These are phyloP conservation scores for Triplophysa rosa DNA, from an alignment of 2,113 vertebrate species.

Conservation along the genomic window DNA sequence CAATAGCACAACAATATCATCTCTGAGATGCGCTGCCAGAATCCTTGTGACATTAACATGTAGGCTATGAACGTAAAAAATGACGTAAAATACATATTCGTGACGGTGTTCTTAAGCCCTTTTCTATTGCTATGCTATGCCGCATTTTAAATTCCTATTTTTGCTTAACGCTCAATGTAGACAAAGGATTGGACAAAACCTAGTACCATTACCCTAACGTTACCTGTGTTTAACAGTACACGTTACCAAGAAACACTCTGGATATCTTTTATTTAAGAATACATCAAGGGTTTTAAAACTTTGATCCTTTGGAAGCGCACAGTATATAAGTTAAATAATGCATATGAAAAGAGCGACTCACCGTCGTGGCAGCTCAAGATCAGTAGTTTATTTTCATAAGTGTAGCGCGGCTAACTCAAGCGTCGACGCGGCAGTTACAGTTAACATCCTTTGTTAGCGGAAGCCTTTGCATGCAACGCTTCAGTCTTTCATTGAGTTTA, in stretches of 20 bases:
- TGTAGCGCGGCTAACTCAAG: not conserved
- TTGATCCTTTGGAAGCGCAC: not conserved
- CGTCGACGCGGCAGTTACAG: not conserved
- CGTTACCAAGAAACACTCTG: not conserved
- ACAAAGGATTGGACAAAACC: constrained; percentile 10
- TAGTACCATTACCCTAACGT: not conserved
- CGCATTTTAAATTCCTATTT: not conserved
- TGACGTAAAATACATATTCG: not conserved
- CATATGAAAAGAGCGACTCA: not conserved
- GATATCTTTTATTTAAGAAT: not conserved
- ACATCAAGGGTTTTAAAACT: not conserved
- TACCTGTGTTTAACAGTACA: not conserved
- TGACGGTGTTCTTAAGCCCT: not conserved
- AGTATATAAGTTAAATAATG: not conserved
- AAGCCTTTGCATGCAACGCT: not conserved
- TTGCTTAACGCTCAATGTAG: not conserved
- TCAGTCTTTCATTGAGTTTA: not conserved
- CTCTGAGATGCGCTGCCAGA: not conserved
- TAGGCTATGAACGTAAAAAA: not conserved
- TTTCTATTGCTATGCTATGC: not conserved
- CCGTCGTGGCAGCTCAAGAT: not conserved
- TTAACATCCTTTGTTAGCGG: constrained; percentile 9
- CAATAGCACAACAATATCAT: not conserved
- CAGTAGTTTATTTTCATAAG: not conserved
- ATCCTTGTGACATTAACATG: too few relatives aligned